Evolutionary conservation across 1,140 invertebrate species (phyloP).

Genomic region (Microvelia longipes): DNA sequence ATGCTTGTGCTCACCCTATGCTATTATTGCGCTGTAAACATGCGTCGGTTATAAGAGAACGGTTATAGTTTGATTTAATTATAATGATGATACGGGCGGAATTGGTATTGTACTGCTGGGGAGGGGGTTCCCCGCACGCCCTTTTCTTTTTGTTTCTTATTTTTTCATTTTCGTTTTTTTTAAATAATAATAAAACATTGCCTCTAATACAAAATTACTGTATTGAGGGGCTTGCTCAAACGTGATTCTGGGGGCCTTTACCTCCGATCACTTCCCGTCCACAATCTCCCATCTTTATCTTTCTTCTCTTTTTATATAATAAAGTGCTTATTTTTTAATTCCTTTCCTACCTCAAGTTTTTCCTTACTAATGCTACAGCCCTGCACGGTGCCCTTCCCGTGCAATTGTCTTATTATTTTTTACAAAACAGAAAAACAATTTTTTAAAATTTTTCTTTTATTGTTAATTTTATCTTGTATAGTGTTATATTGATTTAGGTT

Average conservation of each 20-base stretch:
- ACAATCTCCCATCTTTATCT: not conserved
- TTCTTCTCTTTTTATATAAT: not conserved
- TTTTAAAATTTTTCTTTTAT: not conserved
- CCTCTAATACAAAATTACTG: not conserved
- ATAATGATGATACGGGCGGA: slow-evolving; percentile 7
- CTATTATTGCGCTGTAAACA: too few species aligned
- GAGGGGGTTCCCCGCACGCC: not conserved
- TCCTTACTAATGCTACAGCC: not conserved
- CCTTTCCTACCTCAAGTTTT: not conserved
- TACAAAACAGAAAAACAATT: not conserved
- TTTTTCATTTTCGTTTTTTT: not conserved
- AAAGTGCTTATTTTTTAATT: too few species aligned
- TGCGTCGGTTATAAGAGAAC: too few species aligned
- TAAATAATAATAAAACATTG: not conserved
- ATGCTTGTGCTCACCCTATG: too few species aligned
- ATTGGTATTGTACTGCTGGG: not conserved
- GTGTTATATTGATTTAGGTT: not conserved
- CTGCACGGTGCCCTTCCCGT: not conserved
- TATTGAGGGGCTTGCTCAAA: not conserved
- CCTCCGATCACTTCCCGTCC: not conserved
- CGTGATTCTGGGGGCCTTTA: not conserved
- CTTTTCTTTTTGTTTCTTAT: too few species aligned
- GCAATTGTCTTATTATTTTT: not conserved
- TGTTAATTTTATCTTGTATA: not conserved
- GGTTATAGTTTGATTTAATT: slow-evolving; percentile 8